phyloP scores from a whole-genome alignment of 2,888 invertebrate species.

The Exephanes ischioxanthus region DNA sequence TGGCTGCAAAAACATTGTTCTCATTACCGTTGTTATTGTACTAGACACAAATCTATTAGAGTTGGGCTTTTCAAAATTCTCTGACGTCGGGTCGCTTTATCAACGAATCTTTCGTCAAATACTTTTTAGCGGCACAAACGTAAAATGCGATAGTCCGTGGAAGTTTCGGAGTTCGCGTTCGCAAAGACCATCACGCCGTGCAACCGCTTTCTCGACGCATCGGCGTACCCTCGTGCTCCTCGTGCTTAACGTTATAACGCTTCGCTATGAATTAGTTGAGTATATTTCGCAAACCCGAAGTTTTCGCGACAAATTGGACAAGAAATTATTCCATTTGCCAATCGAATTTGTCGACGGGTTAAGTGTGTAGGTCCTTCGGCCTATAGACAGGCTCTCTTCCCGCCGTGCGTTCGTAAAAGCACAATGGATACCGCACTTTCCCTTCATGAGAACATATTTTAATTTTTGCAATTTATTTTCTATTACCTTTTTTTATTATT shows the following conservation, averaged over 20 bases:
- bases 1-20: not conserved
- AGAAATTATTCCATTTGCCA: constrained; percentile 12
- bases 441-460: constrained; percentile 21
- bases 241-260: constrained; percentile 10
- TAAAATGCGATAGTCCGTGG: constrained; percentile 51
- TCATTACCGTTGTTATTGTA: constrained; percentile 4
- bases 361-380: not conserved
- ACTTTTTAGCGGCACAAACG: constrained; percentile 65
- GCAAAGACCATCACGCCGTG: constrained; percentile 34
- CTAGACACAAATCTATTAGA: not conserved
- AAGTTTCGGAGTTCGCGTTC: constrained; percentile 54
- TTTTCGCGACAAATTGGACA: constrained; percentile 41
- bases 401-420: constrained; percentile 45
- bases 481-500: no score
- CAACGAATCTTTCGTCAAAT: constrained; percentile 42
- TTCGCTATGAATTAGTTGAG: not conserved
- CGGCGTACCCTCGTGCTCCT: not conserved
- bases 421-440: not conserved
- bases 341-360: constrained; percentile 17
- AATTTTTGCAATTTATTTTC: not conserved
- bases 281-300: not conserved
- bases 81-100: constrained; percentile 8
- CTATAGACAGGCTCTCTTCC: not conserved
- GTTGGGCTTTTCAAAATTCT: not conserved
- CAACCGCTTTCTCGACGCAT: constrained; percentile 16